A percentile compares a stretch with the other conserved stretches of the same genome.
Conservation (phyloP, 2,113 vertebrate species). For the Jaculus jaculus region DNA sequence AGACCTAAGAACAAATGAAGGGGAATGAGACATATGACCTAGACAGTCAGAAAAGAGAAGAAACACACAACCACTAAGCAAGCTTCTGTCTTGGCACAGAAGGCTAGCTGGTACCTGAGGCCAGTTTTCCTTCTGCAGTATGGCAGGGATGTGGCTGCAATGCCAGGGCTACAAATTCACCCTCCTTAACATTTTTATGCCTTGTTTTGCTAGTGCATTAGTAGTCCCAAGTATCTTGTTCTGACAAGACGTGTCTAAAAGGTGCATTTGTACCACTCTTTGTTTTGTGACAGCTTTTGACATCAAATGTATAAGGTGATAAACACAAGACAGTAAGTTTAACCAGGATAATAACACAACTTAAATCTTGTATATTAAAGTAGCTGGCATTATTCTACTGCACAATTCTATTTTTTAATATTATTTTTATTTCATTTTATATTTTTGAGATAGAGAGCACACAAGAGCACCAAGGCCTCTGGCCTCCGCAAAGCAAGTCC, state of each 20-base stretch:
- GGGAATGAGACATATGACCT: slow-evolving; percentile 41
- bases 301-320: slow-evolving; percentile 13
- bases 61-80: slow-evolving; percentile 20
- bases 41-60: slow-evolving; percentile 10
- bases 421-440: no score
- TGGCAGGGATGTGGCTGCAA: neutral
- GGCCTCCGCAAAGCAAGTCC: no score
- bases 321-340: neutral
- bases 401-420: no score
- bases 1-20: slow-evolving; percentile 64
- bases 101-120: neutral
- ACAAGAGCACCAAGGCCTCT: no score
- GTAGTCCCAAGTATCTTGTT: slow-evolving; percentile 28
- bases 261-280: neutral
- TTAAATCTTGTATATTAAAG: no score
- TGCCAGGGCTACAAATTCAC: neutral
- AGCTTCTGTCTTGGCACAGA: slow-evolving; percentile 26
- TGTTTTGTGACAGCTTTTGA: slow-evolving; percentile 32
- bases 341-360: no score
- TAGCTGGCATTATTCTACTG: no score
- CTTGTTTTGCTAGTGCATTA: neutral
- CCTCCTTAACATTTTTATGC: neutral
- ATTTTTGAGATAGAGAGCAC: no score
- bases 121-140: neutral
- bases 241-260: neutral